These are phyloP conservation scores for Heliconius himera DNA, from an alignment of 1,140 invertebrate species.

Conservation along the genomic window DNA sequence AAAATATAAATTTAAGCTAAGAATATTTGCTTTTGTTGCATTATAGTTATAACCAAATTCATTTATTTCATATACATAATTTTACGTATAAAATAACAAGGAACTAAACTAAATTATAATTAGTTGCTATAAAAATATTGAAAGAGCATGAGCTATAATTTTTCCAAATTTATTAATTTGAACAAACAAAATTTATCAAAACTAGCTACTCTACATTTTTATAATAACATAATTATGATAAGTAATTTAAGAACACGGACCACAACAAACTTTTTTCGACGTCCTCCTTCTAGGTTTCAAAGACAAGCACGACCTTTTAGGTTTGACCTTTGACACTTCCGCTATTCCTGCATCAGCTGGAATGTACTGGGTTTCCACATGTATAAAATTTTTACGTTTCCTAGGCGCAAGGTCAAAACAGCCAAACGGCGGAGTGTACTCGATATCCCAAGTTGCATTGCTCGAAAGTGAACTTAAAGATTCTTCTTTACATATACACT, in stretches of 20 bases:
- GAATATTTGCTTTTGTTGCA: too few species aligned
- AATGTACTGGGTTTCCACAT: conserved; percentile 73
- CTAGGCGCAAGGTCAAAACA: conserved; percentile 71
- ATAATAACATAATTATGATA: not conserved
- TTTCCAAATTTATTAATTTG: not conserved
- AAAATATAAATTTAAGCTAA: too few species aligned
- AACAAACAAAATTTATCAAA: not conserved
- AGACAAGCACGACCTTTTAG: conserved; percentile 54
- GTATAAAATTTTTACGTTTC: conserved; percentile 61
- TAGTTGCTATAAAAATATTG: too few species aligned
- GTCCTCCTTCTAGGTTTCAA: conserved; percentile 52
- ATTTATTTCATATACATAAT: too few species aligned
- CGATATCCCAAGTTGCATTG: conserved; percentile 78
- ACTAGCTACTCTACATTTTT: not conserved
- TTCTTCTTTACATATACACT: conserved; percentile 69
- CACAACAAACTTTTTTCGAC: conserved; percentile 50
- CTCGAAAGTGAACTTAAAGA: conserved; percentile 72
- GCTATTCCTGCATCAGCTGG: conserved; percentile 66
- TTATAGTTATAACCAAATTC: too few species aligned
- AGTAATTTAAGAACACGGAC: conserved; percentile 35
- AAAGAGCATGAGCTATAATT: not conserved
- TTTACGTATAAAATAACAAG: too few species aligned
- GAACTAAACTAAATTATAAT: too few species aligned
- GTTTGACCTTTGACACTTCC: conserved; percentile 52
- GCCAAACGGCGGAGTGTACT: conserved; percentile 76